Conservation (phyloP, 2,113 vertebrate species). For the Serinus canaria region DNA sequence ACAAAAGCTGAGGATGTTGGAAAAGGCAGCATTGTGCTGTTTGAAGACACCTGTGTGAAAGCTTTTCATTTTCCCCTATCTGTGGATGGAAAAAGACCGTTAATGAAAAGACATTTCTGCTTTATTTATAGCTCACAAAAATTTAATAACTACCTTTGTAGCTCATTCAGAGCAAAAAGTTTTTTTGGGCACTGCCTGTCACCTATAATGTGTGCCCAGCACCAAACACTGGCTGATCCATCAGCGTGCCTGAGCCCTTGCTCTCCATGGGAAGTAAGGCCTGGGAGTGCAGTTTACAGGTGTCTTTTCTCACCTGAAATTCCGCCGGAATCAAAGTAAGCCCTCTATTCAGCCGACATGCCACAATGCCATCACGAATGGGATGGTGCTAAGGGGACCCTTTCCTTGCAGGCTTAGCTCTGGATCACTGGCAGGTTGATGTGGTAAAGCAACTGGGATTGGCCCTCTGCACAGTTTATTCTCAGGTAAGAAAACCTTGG, state of each 20-base stretch:
- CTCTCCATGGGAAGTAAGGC: neutral
- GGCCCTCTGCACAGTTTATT: neutral
- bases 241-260: neutral
- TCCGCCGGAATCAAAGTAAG: fast-evolving
- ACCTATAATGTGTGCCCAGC: neutral
- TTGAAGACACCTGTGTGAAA: neutral
- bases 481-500: neutral
- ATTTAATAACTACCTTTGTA: neutral
- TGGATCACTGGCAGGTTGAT: neutral
- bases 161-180: neutral
- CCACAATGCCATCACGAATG: neutral
- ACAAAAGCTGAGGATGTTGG: neutral
- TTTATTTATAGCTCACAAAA: neutral
- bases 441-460: neutral
- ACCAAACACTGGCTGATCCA: neutral
- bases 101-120: neutral
- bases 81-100: neutral
- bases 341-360: neutral
- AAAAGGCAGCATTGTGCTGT: neutral
- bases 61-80: neutral
- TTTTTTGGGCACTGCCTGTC: neutral
- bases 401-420: neutral
- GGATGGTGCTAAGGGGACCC: neutral
- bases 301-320: neutral
- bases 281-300: neutral